Evolutionary conservation across 1,140 invertebrate species (phyloP).

Genomic region (Tenebrio molitor): DNA sequence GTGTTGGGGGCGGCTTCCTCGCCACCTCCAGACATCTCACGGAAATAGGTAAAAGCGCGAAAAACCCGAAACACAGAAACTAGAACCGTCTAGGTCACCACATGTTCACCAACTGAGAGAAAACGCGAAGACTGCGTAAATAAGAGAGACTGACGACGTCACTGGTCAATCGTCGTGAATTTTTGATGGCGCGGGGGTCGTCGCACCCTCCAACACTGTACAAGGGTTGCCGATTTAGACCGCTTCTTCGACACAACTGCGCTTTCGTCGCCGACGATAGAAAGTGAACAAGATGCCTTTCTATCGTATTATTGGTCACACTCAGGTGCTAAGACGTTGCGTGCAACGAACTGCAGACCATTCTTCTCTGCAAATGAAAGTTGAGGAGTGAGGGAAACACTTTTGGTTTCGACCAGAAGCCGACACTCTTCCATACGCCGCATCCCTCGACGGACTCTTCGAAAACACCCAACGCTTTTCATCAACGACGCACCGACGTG

Average conservation of each 20-base stretch:
- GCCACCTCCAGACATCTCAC: not conserved
- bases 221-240: not conserved
- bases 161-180: not conserved
- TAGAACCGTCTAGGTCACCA: constrained; percentile 11
- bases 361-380: constrained; percentile 45
- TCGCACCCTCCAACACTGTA: constrained; percentile 2
- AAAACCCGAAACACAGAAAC: not conserved
- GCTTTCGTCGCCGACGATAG: constrained; percentile 46
- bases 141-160: not conserved
- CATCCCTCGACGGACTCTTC: not conserved
- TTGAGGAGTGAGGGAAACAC: constrained; percentile 31
- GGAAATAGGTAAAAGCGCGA: not conserved
- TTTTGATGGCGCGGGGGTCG: constrained; percentile 2
- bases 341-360: constrained; percentile 48
- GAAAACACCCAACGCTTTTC: too few species aligned
- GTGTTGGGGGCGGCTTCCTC: not conserved
- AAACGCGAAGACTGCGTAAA: constrained; percentile 5
- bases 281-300: constrained; percentile 53
- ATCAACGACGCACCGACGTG: too few species aligned
- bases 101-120: constrained; percentile 6
- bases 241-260: constrained; percentile 14
- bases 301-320: constrained; percentile 46
- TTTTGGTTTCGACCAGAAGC: constrained; percentile 35
- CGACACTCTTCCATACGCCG: not conserved
- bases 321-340: constrained; percentile 24